Conservation (phyloP, 2,797 vertebrate species). For the Kryptolebias ocellatus region DNA sequence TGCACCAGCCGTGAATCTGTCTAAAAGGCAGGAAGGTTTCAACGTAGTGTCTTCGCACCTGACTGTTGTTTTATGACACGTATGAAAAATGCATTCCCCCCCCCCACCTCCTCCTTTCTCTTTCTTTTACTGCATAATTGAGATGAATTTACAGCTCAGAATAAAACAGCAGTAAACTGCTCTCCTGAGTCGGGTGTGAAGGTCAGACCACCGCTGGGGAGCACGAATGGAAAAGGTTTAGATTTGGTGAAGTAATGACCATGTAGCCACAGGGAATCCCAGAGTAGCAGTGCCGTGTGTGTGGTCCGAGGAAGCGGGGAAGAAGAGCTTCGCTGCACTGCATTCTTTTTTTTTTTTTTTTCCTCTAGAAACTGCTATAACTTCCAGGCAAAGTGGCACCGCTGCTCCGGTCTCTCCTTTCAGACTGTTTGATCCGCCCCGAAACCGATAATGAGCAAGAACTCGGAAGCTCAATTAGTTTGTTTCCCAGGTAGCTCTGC, state of each 20-base stretch:
- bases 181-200: slow-evolving; percentile 48
- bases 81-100: slow-evolving; percentile 23
- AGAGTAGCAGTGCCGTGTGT: slow-evolving; percentile 10
- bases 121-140: slow-evolving; percentile 29
- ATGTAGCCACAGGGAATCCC: slow-evolving; percentile 36
- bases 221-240: slow-evolving; percentile 25
- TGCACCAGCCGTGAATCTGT: not conserved
- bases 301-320: slow-evolving; percentile 21
- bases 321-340: not conserved
- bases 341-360: not conserved
- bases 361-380: not conserved
- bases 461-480: slow-evolving; percentile 72
- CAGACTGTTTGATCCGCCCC: slow-evolving; percentile 42
- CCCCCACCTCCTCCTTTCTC: no score
- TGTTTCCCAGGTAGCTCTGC: slow-evolving; percentile 67
- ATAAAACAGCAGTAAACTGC: slow-evolving; percentile 36
- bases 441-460: slow-evolving; percentile 60
- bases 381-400: not conserved
- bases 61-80: slow-evolving; percentile 23
- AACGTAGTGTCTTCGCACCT: not conserved
- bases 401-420: slow-evolving; percentile 27
- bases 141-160: slow-evolving; percentile 46
- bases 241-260: slow-evolving; percentile 55
- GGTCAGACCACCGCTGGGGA: slow-evolving; percentile 52
- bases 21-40: not conserved